A percentile compares a stretch with the other conserved stretches of the same genome.
Evolutionary conservation across 2,113 vertebrate genomes (phyloP).

Genomic region (Paratilapia polleni): DNA sequence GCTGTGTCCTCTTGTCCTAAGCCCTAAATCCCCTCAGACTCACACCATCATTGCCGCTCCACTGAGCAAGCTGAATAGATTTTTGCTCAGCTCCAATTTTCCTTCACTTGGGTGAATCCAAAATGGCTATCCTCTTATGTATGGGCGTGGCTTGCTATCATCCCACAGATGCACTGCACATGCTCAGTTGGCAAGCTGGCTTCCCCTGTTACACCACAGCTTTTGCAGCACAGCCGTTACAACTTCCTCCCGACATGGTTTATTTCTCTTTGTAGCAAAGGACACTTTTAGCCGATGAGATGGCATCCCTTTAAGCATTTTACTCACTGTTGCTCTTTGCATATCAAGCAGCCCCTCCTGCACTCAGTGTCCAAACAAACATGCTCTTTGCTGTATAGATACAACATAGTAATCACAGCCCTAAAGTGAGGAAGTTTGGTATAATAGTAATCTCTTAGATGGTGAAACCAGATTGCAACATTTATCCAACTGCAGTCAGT

Average conservation of each 20-base stretch:
- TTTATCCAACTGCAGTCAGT: not conserved
- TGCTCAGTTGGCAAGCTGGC: conserved; percentile 47
- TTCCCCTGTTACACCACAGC: conserved; percentile 62
- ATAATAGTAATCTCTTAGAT: not conserved
- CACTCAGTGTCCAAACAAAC: not conserved
- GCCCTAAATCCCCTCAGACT: conserved; percentile 61
- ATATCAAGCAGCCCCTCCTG: not conserved
- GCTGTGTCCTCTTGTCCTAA: conserved; percentile 49
- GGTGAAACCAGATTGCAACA: not conserved
- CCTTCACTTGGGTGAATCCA: conserved; percentile 40
- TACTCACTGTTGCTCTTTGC: not conserved
- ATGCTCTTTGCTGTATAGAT: not conserved
- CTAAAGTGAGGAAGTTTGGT: not conserved
- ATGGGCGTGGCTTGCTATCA: conserved; percentile 23
- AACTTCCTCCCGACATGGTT: conserved; percentile 1
- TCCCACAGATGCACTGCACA: conserved; percentile 56
- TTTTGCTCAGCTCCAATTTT: conserved; percentile 27
- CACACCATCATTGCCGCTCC: conserved; percentile 24
- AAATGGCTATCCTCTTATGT: conserved; percentile 25
- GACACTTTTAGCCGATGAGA: not conserved
- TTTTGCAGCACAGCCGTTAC: conserved; percentile 26
- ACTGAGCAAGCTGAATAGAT: conserved; percentile 43
- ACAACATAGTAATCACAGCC: not conserved
- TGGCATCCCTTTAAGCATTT: not conserved
- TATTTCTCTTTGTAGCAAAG: not conserved